Evolutionary conservation across 2,113 vertebrate genomes (phyloP).

Genomic region (Cyanistes caeruleus): DNA sequence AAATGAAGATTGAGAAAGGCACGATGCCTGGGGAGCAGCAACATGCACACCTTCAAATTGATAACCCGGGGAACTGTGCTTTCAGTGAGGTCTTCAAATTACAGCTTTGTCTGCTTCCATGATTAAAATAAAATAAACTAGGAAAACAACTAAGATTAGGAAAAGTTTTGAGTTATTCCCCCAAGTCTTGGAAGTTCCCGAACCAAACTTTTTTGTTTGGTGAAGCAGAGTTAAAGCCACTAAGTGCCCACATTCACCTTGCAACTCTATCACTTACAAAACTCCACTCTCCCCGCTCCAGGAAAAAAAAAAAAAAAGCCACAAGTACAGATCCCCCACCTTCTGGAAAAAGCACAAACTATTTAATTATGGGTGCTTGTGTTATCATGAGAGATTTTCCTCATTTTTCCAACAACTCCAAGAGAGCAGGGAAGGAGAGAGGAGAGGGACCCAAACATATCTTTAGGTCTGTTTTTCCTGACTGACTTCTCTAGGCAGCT

Average conservation of each 20-base stretch:
- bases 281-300: not conserved
- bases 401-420: not conserved
- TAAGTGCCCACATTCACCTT: not conserved
- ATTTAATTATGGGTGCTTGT: not conserved
- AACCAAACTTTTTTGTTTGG: not conserved
- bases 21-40: accelerated
- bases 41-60: not conserved
- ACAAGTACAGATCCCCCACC: not conserved
- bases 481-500: not conserved
- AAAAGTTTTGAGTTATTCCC: not conserved
- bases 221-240: not conserved
- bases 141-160: not conserved
- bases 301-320: too few relatives aligned
- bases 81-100: not conserved
- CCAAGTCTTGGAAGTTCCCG: not conserved
- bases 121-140: not conserved
- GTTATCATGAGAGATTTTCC: not conserved
- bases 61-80: not conserved
- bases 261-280: not conserved
- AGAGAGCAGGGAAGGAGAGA: not conserved
- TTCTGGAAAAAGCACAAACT: not conserved
- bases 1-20: not conserved
- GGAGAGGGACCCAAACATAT: accelerated
- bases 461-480: not conserved
- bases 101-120: not conserved